Evolutionary conservation across 2,888 invertebrate genomes (phyloP).

Genomic region (Nymphalis urticae): DNA sequence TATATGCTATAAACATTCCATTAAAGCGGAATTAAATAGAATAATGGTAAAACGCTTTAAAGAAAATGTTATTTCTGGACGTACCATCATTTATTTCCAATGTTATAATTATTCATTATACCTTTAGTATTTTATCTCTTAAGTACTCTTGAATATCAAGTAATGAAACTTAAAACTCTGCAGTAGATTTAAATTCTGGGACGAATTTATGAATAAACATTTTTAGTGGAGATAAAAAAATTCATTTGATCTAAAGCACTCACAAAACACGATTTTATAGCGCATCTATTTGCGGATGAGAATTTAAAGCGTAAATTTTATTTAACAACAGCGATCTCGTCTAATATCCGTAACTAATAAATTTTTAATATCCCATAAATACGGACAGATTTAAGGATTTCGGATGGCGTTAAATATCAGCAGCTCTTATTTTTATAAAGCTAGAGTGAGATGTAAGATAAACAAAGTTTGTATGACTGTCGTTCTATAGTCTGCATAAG

Average conservation of each 20-base stretch:
- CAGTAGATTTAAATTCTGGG: neutral
- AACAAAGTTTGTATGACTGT: neutral
- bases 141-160: too few relatives aligned
- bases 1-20: too few relatives aligned
- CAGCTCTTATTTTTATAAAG: conserved; percentile 7
- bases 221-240: neutral
- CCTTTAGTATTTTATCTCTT: too few relatives aligned
- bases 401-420: conserved; percentile 15
- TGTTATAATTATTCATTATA: too few relatives aligned
- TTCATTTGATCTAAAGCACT: neutral
- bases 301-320: conserved; percentile 6
- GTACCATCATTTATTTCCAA: too few relatives aligned
- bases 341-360: conserved; percentile 13
- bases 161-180: neutral
- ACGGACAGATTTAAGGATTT: conserved; percentile 8
- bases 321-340: conserved; percentile 6
- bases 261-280: conserved; percentile 1
- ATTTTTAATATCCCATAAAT: conserved; percentile 12
- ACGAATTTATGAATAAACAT: neutral
- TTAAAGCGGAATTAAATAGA: too few relatives aligned
- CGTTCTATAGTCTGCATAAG: too few relatives aligned
- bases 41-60: too few relatives aligned
- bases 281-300: conserved; percentile 4
- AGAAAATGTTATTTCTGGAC: too few relatives aligned
- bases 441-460: neutral